Evolutionary conservation across 2,113 vertebrate genomes (phyloP), one percentile per base, ranked within the genome.

Genomic region (Passer domesticus): DNA sequence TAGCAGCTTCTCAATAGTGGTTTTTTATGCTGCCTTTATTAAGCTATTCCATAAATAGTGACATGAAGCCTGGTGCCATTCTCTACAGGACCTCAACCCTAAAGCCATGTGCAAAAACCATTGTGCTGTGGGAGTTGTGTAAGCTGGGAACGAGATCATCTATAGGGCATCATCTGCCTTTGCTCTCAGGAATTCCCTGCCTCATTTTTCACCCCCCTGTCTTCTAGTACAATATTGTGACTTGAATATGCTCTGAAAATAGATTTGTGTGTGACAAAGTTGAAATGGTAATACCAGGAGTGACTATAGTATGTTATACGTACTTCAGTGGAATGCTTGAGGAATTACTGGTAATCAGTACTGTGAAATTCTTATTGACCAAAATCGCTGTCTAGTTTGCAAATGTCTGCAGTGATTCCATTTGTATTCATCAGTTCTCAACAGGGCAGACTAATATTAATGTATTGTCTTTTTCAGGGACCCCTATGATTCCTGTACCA

Each of bases 401-500:
- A 76, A 83, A 33, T 10, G 3, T 66, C 55, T 88, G 43, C 1
- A 1, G 5, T 55, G 7, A 80, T 55, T 90, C 85, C 0, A 13
- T 87, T 81, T 72, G 11, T 89, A 39, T 89, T 87, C 12, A 39
- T 90, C 59, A 53, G 15, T 64, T 58, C 35, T 70, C 33, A 66
- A 44, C 68, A 35, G 25, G 12, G 9, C 43, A 66, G 15, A 35
- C 63, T 88, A 83, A 96, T 53, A 30, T n/a, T 44, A 47, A 39
- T 90, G 64, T 87, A n/a, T 52, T 96, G 27, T 95, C 63, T 93
- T 90, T 87, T 28, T 66, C 87, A 99, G 99, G 99, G 85, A 97
- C 99, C 35, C 99, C 98, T 69, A 99, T 99, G 99, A 99, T 99
- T 98, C 99, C 99, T 94, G 98, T 99, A 89, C 99, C 99, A 83